A percentile compares a stretch with the other conserved stretches of the same genome.
These are phyloP conservation scores for Pandion haliaetus DNA, from an alignment of 2,113 vertebrate genomes.

Conservation along the genomic window DNA sequence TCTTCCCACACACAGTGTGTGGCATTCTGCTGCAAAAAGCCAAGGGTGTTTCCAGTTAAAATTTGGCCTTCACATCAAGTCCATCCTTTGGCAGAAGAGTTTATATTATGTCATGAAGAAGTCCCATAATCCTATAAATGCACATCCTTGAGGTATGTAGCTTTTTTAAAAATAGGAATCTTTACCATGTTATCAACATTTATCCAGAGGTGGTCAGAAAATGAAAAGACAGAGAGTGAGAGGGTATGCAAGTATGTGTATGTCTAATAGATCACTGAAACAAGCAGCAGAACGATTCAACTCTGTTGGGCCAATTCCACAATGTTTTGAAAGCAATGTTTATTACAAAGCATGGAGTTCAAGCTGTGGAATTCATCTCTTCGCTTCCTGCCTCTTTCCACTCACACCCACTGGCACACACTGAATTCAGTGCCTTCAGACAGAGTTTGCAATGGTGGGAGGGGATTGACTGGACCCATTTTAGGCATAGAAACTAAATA, in stretches of 20 bases:
- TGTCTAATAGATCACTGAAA: background rate
- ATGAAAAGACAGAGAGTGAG: background rate
- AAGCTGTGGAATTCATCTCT: constrained; percentile 5
- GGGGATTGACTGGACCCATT: background rate
- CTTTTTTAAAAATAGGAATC: background rate
- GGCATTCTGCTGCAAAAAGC: constrained; percentile 9
- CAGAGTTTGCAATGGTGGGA: background rate
- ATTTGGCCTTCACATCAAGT: constrained; percentile 12
- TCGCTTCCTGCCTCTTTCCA: background rate
- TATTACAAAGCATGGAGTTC: constrained; percentile 13
- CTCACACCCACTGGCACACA: background rate
- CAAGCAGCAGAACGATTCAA: background rate
- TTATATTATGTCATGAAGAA: constrained; percentile 35
- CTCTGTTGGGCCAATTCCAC: background rate
- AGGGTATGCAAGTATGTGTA: background rate
- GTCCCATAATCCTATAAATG: constrained; percentile 3
- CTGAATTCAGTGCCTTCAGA: background rate
- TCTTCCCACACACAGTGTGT: constrained; percentile 15
- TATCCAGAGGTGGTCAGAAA: constrained; percentile 40
- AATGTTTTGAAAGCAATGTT: background rate
- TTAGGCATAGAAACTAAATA: background rate
- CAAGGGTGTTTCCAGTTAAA: constrained; percentile 54
- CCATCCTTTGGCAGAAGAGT: constrained; percentile 33
- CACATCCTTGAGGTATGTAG: background rate
- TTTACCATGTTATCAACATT: constrained; percentile 15